phyloP scores from a whole-genome alignment of 2,797 vertebrate genomes.

The Pelobates cultripes region DNA sequence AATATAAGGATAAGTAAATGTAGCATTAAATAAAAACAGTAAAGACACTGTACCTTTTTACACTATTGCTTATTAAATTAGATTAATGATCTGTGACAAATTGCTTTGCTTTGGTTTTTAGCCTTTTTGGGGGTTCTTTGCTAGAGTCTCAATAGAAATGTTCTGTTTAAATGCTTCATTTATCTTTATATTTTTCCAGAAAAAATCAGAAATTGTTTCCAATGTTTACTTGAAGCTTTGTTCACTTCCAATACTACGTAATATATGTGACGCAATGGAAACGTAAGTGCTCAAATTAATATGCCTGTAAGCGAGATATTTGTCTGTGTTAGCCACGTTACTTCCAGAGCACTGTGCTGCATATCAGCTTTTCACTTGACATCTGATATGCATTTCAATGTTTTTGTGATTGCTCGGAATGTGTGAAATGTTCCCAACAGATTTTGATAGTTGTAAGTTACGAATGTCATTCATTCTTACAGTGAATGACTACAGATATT shows the following conservation, averaged over 20 bases:
- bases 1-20: too few species aligned
- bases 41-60: too few species aligned
- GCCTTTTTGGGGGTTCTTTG: too few species aligned
- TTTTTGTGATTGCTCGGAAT: conserved; percentile 47
- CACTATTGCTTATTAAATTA: too few species aligned
- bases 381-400: not conserved
- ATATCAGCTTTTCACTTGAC: conserved; percentile 24
- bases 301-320: not conserved
- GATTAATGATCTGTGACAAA: too few species aligned
- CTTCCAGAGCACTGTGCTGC: conserved; percentile 31
- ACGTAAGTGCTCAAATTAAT: conserved; percentile 65
- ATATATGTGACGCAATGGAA: conserved; percentile 70
- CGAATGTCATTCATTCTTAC: conserved; percentile 13
- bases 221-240: conserved; percentile 62
- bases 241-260: conserved; percentile 67
- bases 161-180: conserved; percentile 23
- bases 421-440: conserved; percentile 26
- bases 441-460: conserved; percentile 14
- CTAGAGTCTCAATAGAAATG: too few species aligned
- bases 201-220: conserved; percentile 52
- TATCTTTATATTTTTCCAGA: conserved; percentile 57
- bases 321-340: conserved; percentile 7
- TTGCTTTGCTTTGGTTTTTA: too few species aligned
- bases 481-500: not conserved
- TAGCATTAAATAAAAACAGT: too few species aligned